These are phyloP conservation scores for Barbus barbus DNA, from an alignment of 2,113 vertebrate species.

Conservation along the genomic window DNA sequence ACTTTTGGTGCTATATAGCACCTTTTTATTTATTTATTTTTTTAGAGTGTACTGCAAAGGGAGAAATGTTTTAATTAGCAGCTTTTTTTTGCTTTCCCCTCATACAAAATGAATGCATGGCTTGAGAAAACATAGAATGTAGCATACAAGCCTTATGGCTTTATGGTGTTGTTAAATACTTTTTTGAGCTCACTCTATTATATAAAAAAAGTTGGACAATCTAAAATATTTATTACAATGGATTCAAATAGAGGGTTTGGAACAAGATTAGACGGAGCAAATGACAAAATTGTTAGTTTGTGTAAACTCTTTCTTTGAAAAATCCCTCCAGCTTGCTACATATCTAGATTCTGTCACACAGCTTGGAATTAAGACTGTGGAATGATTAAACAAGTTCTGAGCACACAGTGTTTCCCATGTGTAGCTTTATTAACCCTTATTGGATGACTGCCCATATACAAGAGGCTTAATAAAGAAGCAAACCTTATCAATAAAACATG, in stretches of 20 bases:
- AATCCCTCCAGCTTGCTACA: neutral
- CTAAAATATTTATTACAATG: neutral
- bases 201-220: neutral
- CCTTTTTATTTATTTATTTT: no score
- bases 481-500: slow-evolving; percentile 47
- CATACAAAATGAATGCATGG: neutral
- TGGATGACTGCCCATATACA: slow-evolving; percentile 25
- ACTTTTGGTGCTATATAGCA: no score
- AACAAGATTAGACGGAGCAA: neutral
- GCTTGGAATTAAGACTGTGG: neutral
- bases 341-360: neutral
- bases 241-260: neutral
- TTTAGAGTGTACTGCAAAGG: neutral
- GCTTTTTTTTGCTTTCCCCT: neutral
- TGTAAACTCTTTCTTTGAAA: neutral
- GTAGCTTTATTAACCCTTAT: slow-evolving; percentile 4
- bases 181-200: neutral
- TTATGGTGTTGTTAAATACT: neutral
- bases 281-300: neutral
- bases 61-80: no score
- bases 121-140: neutral
- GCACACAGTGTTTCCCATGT: neutral
- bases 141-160: neutral
- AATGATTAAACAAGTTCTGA: neutral
- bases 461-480: slow-evolving; percentile 36